Evolutionary conservation across 2,113 vertebrate species (phyloP).

Genomic region (Maccullochella peelii): DNA sequence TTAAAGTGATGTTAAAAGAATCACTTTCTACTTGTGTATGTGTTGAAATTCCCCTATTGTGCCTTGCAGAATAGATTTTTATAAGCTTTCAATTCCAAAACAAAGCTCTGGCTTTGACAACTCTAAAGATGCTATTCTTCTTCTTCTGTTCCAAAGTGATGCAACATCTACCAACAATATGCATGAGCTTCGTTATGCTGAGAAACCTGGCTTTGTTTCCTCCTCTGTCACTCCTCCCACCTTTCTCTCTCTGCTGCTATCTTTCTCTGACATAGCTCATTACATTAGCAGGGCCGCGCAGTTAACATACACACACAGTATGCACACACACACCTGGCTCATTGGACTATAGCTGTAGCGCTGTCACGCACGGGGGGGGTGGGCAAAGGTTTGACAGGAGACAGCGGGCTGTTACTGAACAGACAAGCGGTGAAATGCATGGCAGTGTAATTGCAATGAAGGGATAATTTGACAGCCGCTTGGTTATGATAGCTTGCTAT

Average conservation of each 20-base stretch:
- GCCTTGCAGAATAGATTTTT: slow-evolving; percentile 27
- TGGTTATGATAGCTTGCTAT: slow-evolving; percentile 71
- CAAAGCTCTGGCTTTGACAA: slow-evolving; percentile 49
- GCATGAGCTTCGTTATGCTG: slow-evolving; percentile 42
- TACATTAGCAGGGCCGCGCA: slow-evolving; percentile 54
- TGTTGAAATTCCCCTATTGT: slow-evolving; percentile 28
- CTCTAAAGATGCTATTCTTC: slow-evolving; percentile 38
- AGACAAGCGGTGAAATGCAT: slow-evolving; percentile 65
- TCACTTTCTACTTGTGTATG: slow-evolving; percentile 11
- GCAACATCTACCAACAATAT: slow-evolving; percentile 65
- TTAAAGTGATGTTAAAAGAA: slow-evolving; percentile 11
- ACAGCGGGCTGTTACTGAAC: slow-evolving; percentile 68
- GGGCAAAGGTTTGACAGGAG: slow-evolving; percentile 69
- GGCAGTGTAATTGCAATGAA: slow-evolving; percentile 75
- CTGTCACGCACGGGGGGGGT: slow-evolving; percentile 17
- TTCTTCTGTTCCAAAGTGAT: slow-evolving; percentile 41
- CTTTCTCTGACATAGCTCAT: slow-evolving; percentile 63
- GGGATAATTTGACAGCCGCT: slow-evolving; percentile 79
- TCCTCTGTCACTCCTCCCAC: slow-evolving; percentile 44
- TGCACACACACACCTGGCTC: slow-evolving; percentile 48
- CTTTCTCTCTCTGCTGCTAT: slow-evolving; percentile 32
- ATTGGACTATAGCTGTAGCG: slow-evolving; percentile 37
- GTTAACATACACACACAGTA: slow-evolving; percentile 28
- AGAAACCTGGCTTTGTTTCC: slow-evolving; percentile 56
- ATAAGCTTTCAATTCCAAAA: slow-evolving; percentile 24